A percentile compares a stretch with the other conserved stretches of the same genome.
phyloP scores from a whole-genome alignment of 2,888 invertebrate species.

The Trachelus troglodyta region DNA sequence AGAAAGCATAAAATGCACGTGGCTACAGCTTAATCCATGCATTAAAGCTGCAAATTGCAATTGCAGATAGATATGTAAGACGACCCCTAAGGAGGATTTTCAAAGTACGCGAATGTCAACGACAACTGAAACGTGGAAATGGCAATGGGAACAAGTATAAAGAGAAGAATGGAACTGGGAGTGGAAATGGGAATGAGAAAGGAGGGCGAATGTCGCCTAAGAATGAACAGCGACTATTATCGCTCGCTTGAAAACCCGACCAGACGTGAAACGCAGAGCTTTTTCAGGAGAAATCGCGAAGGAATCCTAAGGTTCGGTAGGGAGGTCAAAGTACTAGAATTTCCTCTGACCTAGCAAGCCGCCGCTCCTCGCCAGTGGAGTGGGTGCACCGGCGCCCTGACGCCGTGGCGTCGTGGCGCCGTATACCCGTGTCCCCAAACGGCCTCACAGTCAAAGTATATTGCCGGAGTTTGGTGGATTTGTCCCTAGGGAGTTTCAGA shows the following conservation, averaged over 20 bases:
- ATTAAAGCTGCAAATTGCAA: too few relatives aligned
- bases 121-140: not conserved
- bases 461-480: not conserved
- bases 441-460: not conserved
- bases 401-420: too few relatives aligned
- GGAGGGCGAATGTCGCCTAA: not conserved
- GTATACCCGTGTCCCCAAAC: not conserved
- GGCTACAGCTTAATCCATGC: too few relatives aligned
- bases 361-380: not conserved
- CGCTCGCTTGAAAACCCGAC: not conserved
- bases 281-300: not conserved
- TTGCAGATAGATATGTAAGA: slow-evolving; percentile 16
- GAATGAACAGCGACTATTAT: not conserved
- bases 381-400: too few relatives aligned
- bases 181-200: slow-evolving; percentile 11
- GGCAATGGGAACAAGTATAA: not conserved
- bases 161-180: slow-evolving; percentile 7
- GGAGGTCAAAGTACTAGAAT: not conserved
- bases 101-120: slow-evolving; percentile 9
- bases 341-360: not conserved
- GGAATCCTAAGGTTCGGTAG: not conserved
- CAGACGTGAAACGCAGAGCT: not conserved
- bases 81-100: slow-evolving; percentile 11
- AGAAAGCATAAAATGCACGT: too few relatives aligned
- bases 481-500: not conserved